phyloP scores from a whole-genome alignment of 2,113 vertebrate genomes.

The Dascyllus trimaculatus region DNA sequence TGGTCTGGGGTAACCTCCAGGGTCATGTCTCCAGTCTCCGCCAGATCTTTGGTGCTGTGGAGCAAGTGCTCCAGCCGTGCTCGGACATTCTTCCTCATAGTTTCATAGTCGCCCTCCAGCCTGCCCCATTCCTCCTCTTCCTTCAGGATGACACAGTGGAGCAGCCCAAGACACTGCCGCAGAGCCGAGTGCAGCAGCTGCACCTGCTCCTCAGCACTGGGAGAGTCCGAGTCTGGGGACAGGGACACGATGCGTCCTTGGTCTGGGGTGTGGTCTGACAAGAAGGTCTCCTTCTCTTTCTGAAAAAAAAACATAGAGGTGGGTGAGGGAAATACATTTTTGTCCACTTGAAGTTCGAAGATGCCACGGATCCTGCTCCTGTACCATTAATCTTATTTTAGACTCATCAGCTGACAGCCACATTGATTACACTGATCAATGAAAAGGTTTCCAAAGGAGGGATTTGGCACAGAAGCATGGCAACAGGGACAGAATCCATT shows the following conservation, averaged over 20 bases:
- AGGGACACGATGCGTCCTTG: slow-evolving; percentile 75
- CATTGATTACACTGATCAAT: slow-evolving; percentile 40
- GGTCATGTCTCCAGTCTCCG: slow-evolving; percentile 43
- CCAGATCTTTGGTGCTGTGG: slow-evolving; percentile 73
- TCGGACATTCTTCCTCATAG: slow-evolving; percentile 70
- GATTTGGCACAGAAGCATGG: slow-evolving; percentile 19
- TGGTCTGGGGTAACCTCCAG: slow-evolving; percentile 78
- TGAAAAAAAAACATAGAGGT: slow-evolving; percentile 30
- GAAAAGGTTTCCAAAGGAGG: slow-evolving; percentile 21
- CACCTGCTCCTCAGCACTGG: slow-evolving; percentile 73
- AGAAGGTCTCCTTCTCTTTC: slow-evolving; percentile 81
- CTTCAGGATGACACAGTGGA: slow-evolving; percentile 78
- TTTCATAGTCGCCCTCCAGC: slow-evolving; percentile 79
- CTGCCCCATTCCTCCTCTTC: slow-evolving; percentile 83
- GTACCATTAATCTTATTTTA: slow-evolving; percentile 2
- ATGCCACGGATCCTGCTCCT: background rate
- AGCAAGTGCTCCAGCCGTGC: slow-evolving; percentile 79
- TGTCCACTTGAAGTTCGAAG: background rate
- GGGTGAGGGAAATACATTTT: background rate
- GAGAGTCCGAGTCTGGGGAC: slow-evolving; percentile 49
- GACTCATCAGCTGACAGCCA: background rate
- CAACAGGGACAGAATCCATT: slow-evolving; percentile 40
- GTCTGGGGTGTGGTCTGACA: slow-evolving; percentile 68
- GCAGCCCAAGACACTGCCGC: slow-evolving; percentile 79
- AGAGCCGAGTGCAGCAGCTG: slow-evolving; percentile 77